A percentile compares a stretch with the other conserved stretches of the same genome.
Evolutionary conservation across 1,140 invertebrate species (phyloP).

Genomic region (Dreissena rostriformis): DNA sequence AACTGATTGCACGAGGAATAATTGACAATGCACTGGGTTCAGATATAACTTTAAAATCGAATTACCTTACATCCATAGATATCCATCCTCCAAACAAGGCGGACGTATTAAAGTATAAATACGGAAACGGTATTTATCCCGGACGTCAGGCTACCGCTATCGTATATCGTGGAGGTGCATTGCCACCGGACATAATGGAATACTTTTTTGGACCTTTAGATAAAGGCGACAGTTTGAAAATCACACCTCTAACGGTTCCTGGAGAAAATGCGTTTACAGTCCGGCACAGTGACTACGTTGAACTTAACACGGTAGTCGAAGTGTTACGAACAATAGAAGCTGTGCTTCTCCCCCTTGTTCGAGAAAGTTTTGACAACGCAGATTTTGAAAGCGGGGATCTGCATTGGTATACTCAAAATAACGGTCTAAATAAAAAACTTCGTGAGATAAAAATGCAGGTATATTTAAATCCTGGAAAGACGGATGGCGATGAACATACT

Average conservation of each 20-base stretch:
- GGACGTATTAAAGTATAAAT: constrained; percentile 13
- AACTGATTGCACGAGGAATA: constrained; percentile 9
- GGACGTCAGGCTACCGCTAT: constrained; percentile 62
- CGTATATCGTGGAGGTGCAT: constrained; percentile 65
- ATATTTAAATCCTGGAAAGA: constrained; percentile 30
- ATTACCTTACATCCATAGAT: constrained; percentile 37
- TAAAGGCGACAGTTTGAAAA: not conserved
- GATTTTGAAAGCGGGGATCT: constrained; percentile 32
- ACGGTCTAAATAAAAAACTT: constrained; percentile 20
- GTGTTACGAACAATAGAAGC: not conserved
- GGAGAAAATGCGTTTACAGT: constrained; percentile 26
- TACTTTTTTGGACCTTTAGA: constrained; percentile 68
- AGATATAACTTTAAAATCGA: constrained; percentile 36
- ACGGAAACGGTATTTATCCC: constrained; percentile 9
- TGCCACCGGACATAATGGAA: constrained; percentile 65
- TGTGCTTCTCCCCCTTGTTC: constrained; percentile 50
- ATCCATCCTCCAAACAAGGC: constrained; percentile 25
- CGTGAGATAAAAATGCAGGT: constrained; percentile 25
- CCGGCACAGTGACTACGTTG: not conserved
- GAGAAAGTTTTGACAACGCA: constrained; percentile 67
- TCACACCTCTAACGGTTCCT: constrained; percentile 7
- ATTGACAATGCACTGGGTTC: constrained; percentile 7
- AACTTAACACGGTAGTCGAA: not conserved
- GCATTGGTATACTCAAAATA: constrained; percentile 35
- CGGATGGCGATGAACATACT: constrained; percentile 43